phyloP scores from a whole-genome alignment of 64 coral and sea anemone species.

The Actinia tenebrosa region DNA sequence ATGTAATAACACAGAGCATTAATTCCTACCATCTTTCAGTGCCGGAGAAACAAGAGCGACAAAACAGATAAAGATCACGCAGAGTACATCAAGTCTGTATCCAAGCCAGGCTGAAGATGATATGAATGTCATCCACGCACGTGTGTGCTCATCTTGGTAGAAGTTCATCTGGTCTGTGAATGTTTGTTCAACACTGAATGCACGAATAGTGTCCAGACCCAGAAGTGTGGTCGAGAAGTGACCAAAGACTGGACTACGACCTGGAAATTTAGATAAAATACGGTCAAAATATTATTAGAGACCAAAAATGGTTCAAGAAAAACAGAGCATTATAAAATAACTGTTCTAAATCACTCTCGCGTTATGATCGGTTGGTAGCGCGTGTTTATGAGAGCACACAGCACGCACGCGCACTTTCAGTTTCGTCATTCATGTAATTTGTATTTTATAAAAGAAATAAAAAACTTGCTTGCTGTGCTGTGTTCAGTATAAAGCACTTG shows the following conservation, averaged over 20 bases:
- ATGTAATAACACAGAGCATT: too few relatives aligned
- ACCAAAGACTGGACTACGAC: conserved; percentile 74
- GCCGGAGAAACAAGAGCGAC: conserved; percentile 68
- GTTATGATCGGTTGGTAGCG: too few relatives aligned
- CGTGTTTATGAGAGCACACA: too few relatives aligned
- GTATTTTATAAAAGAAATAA: too few relatives aligned
- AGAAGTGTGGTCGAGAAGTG: conserved; percentile 90
- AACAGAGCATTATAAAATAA: too few relatives aligned
- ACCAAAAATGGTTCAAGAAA: too few relatives aligned
- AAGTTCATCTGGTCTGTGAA: conserved; percentile 74
- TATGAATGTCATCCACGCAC: conserved; percentile 81
- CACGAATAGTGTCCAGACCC: conserved; percentile 89
- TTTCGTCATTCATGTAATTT: too few relatives aligned
- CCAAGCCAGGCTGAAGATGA: conserved; percentile 59
- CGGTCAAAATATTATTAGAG: too few relatives aligned
- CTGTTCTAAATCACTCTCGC: too few relatives aligned
- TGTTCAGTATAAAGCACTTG: too few relatives aligned
- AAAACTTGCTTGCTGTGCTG: too few relatives aligned
- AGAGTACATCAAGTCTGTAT: conserved; percentile 83
- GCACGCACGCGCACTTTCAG: too few relatives aligned
- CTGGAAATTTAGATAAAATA: conserved; percentile 4
- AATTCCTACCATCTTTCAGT: conserved; percentile 39
- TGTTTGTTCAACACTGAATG: conserved; percentile 66
- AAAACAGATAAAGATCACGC: conserved; percentile 73
- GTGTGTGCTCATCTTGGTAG: conserved; percentile 77